These are phyloP conservation scores for Netelia virgata DNA, from an alignment of 2,888 invertebrate genomes.

Conservation along the genomic window DNA sequence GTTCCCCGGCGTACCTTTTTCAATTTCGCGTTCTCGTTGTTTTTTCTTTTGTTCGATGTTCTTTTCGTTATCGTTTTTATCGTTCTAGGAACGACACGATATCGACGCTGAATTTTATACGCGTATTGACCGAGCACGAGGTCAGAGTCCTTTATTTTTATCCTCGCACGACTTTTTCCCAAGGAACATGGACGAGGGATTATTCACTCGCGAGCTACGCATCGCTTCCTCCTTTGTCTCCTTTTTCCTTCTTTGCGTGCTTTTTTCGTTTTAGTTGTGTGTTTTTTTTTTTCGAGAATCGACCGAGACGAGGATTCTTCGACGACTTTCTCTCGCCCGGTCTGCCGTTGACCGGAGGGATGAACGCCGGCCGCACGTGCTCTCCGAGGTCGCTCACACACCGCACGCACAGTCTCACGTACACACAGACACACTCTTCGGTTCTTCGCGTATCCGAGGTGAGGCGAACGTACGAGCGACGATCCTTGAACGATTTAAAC, in stretches of 20 bases:
- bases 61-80: constrained; percentile 22
- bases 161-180: constrained; percentile 55
- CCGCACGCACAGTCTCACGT: constrained; percentile 27
- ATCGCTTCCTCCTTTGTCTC: constrained; percentile 31
- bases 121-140: constrained; percentile 31
- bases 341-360: constrained; percentile 35
- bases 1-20: neutral
- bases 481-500: constrained; percentile 12
- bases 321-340: constrained; percentile 55
- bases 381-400: constrained; percentile 49
- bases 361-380: constrained; percentile 65
- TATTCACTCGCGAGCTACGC: constrained; percentile 47
- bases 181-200: constrained; percentile 54
- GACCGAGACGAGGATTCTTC: constrained; percentile 26
- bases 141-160: constrained; percentile 58
- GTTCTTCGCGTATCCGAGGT: constrained; percentile 27
- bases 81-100: neutral
- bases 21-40: neutral
- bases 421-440: constrained; percentile 14
- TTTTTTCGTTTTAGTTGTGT: constrained; percentile 13
- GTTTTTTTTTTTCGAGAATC: constrained; percentile 10
- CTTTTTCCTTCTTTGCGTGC: neutral
- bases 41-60: constrained; percentile 6
- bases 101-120: constrained; percentile 21
- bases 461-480: constrained; percentile 7